Evolutionary conservation across 2,113 vertebrate genomes (phyloP), one percentile per base, ranked within the genome.

Genomic region (Malurus elegans): DNA sequence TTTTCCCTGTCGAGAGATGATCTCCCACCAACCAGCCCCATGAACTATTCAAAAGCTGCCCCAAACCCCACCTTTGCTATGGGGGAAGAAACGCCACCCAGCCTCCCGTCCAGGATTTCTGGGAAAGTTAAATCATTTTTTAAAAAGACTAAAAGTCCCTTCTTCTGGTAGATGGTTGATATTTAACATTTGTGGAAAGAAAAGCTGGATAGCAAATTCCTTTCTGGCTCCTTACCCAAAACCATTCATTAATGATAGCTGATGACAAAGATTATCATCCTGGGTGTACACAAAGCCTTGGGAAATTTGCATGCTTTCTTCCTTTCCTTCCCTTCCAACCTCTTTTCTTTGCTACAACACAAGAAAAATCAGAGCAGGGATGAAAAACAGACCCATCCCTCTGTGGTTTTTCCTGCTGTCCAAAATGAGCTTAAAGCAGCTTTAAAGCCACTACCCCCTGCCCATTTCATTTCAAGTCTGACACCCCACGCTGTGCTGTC

Each of bases 1-100:
- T 67, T 45, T 60, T 40, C 24, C 4, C 4, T 3, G 4, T 2
- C 29, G 8, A 9, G 1, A 20, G 47, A 14, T 10, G 4, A 42
- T 73, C 91, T 29, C 32, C 12, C 23, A 58, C 50, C 36, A 60
- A 12, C 4, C 40, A 48, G 20, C 0, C 38, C 38, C 38, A 38
- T 38, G 29, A 51, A 69, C 31, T 80, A 61, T 3, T 40, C 23
- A 40, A 47, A 34, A 66, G 23, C 14, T 48, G 48, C 31, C 24
- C 61, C 54, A 26, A 70, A 19, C 2, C 15, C 18, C 53, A 45
- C 5, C 5, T 62, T 40, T 24, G 17, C 20, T 28, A 45, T 31
- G 28, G 17, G 15, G 23, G 19, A 48, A 64, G 50, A 51, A 89
- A 42, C 62, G 34, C 5, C 18, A 9, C 18, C 16, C 53, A 12